Percentiles rank a stretch among this genome's conserved stretches.
Evolutionary conservation across 2,113 vertebrate genomes (phyloP).

Genomic region (Chlamydotis undulata): DNA sequence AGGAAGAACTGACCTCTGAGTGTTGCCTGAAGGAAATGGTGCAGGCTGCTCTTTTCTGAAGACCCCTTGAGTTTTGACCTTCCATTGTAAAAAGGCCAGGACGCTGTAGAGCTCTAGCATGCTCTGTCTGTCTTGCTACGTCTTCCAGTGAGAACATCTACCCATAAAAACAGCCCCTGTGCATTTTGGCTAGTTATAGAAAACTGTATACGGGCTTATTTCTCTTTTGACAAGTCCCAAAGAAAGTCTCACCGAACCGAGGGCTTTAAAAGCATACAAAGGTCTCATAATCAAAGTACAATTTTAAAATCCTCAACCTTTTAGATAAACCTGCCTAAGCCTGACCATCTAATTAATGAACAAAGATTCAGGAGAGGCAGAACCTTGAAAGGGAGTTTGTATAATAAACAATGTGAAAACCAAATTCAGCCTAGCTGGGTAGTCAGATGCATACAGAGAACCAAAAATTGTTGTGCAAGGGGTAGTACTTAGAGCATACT

Average conservation of each 20-base stretch:
- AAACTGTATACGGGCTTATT: neutral
- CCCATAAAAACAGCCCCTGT: neutral
- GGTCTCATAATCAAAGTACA: neutral
- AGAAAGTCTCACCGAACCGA: fast-evolving
- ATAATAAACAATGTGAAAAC: neutral
- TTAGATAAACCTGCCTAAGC: neutral
- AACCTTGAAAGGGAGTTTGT: neutral
- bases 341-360: neutral
- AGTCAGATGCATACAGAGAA: neutral
- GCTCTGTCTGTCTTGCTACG: fast-evolving
- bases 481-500: neutral
- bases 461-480: neutral
- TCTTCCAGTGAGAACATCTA: neutral
- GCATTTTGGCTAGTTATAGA: neutral
- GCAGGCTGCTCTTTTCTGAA: neutral
- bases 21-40: neutral
- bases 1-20: neutral
- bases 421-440: neutral
- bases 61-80: neutral
- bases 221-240: neutral
- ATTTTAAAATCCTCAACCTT: neutral
- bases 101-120: neutral
- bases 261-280: neutral
- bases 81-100: neutral
- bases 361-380: neutral